phyloP scores from a whole-genome alignment of 1,140 invertebrate genomes.

The Trichonephila clavata region DNA sequence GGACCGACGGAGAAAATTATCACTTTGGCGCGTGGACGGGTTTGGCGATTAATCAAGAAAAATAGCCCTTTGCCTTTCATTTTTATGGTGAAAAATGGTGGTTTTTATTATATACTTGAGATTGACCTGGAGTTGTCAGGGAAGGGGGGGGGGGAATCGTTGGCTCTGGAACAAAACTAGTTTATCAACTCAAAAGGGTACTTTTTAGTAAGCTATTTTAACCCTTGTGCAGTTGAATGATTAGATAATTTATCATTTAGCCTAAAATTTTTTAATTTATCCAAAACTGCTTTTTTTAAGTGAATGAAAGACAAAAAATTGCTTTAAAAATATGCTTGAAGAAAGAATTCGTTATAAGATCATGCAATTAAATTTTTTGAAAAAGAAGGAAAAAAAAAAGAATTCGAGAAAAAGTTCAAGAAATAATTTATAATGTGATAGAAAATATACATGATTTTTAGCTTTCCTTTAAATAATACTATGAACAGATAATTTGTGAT shows the following conservation, averaged over 20 bases:
- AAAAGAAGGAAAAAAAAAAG: too few species aligned
- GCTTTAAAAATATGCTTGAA: too few species aligned
- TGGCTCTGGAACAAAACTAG: not conserved
- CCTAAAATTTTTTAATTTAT: too few species aligned
- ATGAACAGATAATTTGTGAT: too few species aligned
- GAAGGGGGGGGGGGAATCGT: not conserved
- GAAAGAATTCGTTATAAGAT: too few species aligned
- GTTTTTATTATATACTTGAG: not conserved
- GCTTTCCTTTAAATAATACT: too few species aligned
- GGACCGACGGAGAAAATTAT: not conserved
- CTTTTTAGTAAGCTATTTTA: not conserved
- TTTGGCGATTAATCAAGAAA: constrained; percentile 3
- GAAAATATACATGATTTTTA: too few species aligned
- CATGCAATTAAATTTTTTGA: too few species aligned
- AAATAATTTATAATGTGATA: too few species aligned
- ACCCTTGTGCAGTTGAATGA: not conserved
- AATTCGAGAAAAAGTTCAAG: too few species aligned
- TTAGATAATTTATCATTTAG: not conserved
- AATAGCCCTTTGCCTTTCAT: not conserved
- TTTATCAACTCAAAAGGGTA: not conserved
- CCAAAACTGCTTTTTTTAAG: too few species aligned
- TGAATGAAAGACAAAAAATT: too few species aligned
- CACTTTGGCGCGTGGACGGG: not conserved
- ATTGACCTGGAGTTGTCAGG: not conserved
- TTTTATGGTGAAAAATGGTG: not conserved